Base-by-base conservation (phyloP, 2,888 invertebrate species). In the Stictocephala bisonia region DNA sequence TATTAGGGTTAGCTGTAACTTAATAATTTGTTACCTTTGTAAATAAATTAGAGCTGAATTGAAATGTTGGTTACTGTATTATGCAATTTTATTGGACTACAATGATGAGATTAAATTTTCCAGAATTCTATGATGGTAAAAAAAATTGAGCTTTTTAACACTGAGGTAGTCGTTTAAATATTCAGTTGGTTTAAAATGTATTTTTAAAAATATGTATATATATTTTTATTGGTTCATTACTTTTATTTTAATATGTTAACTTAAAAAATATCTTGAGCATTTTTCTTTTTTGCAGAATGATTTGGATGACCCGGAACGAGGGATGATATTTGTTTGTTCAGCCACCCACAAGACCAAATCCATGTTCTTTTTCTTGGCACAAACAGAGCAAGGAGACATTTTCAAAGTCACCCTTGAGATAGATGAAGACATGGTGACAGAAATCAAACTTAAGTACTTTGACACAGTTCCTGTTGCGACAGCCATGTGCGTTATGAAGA, bases 301-400 rank as follows among this genome's bases (percentile, higher is more conserved):
- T 85, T 87, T 99, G 74, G 99, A 99, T 86, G 99, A 99, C 86
- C 99, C 99, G 0, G 99, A 99, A 82, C 88, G 99, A 79, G 98
- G 99, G 75, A 97, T 99, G 96, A 97, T 99, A 79, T 98, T 99
- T 85, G 98, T 99, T 9, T 97, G 97, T 83, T 97, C 97, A 3
- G 99, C 99, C 4, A 98, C 99, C 1, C 99, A 99, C 84, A 98
- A 99, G 84, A 99, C 99, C 0, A 99, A 99, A 84, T 94, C 96
- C 27, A 98, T 99, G 97, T 99, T 97, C 84, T 99, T 99, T 87
- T 99, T 99, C 85, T 86, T 99, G 82, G 96, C 97, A 3, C 99
- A 99, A 87, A 99, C 99, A 3, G 99, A 99, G 83, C 99, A 99
- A 83, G 97, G 97, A 0, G 96, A 96, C 83, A 93, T 97, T 75